Evolutionary conservation across 1,140 invertebrate genomes (phyloP), one percentile per base, ranked within the genome.

Genomic region (Triops cancriformis): DNA sequence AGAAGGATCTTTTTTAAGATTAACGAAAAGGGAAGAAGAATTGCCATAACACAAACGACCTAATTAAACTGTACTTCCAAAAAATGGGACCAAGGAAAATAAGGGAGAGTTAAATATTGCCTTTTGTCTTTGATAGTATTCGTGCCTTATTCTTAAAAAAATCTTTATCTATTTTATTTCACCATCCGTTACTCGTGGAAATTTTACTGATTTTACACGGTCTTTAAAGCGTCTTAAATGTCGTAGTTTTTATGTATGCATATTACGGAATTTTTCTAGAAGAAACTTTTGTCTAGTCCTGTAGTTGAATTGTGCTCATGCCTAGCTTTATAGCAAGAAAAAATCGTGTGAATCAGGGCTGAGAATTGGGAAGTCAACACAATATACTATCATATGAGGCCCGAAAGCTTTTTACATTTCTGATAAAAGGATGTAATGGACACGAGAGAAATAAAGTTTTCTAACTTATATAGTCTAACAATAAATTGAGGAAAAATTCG

Each of bases 1-100:
- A 89, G 74, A 92, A 94, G 79, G 84, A 86, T 0, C 14, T 64
- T 64, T 64, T 64, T 23, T 64, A 64, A 64, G 5, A n/a, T n/a
- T 6, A 64, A 1, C 14, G 18, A n/a, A 3, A 7, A 64, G 31
- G 31, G 7, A 37, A 37, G 31, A 37, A 37, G 31, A 4, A 37
- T 37, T 37, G 31, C 31, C 31, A 37, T 4, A 37, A 37, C 31
- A 37, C 31, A 37, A 37, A 37, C 31, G 31, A 64, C n/a, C 51
- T 23, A n/a, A n/a, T 5, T 5, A 64, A 64, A 18, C 51, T 64
- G 6, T 64, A 1, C n/a, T 45, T 64, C 51, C 23, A 64, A 64
- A 64, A 6, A 18, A 64, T n/a, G 51, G 51, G 51, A 64, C 51
- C 51, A 64, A 64, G 23, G 6, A 64, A 37, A 37, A 37, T 37